Percentiles rank a stretch among this genome's conserved stretches.
phyloP scores from a whole-genome alignment of 2,888 invertebrate genomes.

The Anodontia alba region DNA sequence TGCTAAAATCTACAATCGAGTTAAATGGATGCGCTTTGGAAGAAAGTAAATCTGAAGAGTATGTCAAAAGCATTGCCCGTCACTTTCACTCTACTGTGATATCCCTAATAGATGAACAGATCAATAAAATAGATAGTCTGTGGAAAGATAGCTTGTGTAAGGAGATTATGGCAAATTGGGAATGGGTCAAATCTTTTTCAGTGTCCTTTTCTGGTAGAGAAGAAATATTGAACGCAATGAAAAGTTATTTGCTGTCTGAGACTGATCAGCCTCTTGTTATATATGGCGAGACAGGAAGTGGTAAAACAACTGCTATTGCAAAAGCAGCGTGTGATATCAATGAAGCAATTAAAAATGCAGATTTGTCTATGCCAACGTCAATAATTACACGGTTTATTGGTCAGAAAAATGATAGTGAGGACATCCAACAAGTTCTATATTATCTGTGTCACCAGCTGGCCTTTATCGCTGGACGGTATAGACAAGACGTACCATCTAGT shows the following conservation, averaged over 20 bases:
- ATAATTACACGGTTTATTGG: conserved; percentile 75
- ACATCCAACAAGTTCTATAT: conserved; percentile 69
- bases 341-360: conserved; percentile 53
- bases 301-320: conserved; percentile 78
- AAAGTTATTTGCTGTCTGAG: conserved; percentile 70
- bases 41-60: conserved; percentile 58
- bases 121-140: conserved; percentile 49
- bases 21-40: conserved; percentile 53
- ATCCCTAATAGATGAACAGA: conserved; percentile 65
- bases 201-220: conserved; percentile 69
- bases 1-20: conserved; percentile 44
- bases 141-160: conserved; percentile 68
- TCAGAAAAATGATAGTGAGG: conserved; percentile 68
- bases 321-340: conserved; percentile 69
- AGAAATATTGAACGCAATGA: conserved; percentile 65
- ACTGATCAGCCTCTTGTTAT: conserved; percentile 77
- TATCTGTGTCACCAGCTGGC: conserved; percentile 77
- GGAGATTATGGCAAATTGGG: conserved; percentile 74
- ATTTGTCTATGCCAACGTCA: conserved; percentile 63
- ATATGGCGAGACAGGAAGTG: conserved; percentile 73
- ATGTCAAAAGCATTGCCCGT: conserved; percentile 63
- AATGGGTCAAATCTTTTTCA: conserved; percentile 53
- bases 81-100: conserved; percentile 70
- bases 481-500: conserved; percentile 69
- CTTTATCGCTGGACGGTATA: conserved; percentile 62